Conservation (phyloP, 2,888 invertebrate species). For the Eupithecia exiguata region DNA sequence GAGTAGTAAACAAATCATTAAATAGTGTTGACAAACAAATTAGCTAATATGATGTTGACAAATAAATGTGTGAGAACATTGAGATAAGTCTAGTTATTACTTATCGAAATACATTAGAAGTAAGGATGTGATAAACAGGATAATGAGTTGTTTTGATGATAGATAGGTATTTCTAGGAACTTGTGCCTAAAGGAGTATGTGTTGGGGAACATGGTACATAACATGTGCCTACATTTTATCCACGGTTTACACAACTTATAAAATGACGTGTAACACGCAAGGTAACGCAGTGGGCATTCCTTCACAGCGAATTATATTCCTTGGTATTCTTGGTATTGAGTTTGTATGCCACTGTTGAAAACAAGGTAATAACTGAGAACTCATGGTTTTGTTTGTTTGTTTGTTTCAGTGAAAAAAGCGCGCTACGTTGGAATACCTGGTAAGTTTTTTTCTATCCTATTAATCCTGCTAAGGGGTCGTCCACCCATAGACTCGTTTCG, state of each 20-base stretch:
- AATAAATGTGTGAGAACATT: no score
- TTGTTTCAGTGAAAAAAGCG: constrained; percentile 95
- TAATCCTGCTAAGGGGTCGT: background rate
- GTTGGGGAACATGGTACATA: no score
- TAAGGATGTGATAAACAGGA: no score
- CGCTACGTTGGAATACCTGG: constrained; percentile 93
- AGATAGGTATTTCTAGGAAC: no score
- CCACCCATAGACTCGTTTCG: no score
- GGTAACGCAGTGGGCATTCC: constrained; percentile 37
- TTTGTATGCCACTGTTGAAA: constrained; percentile 8
- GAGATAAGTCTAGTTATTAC: no score
- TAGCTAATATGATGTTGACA: no score
- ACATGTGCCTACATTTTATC: background rate
- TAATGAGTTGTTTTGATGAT: no score
- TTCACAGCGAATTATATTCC: constrained; percentile 27
- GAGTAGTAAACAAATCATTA: no score
- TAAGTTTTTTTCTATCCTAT: constrained; percentile 73
- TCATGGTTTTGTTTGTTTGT: constrained; percentile 68
- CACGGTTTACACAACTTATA: background rate
- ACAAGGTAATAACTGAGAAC: constrained; percentile 1
- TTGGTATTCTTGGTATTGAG: constrained; percentile 19
- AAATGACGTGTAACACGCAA: constrained; percentile 65
- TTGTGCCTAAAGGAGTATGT: no score
- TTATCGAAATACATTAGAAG: no score
- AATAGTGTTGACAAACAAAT: no score